Base-by-base conservation (phyloP, 2,888 invertebrate species). In the Rhagonycha fulva region DNA sequence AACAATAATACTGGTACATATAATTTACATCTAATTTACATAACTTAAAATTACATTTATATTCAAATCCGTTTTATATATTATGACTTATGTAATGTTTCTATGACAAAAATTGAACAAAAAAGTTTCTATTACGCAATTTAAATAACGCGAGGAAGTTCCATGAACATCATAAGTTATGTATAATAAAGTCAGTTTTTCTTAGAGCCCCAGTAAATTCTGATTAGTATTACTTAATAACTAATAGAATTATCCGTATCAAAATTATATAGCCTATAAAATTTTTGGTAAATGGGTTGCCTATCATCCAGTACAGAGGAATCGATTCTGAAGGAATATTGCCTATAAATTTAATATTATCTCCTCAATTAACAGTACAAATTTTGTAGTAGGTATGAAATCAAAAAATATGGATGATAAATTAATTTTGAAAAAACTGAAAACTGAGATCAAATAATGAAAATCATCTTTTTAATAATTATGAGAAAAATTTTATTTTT, bases 231-330 rank as follows among this genome's bases (percentile, higher is more conserved):
- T 47, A 47, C 47, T n/a, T n/a, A 47, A 47, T 47, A 2, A 0
- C 47, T 47, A n/a, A 47, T 47, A n/a, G 5, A 47, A n/a, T 47
- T n/a, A 47, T 47, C 47, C 47, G 9, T n/a, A 47, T 47, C 47
- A 47, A 47, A 47, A 2, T n/a, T 0, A 28, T n/a, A n/a, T n/a
- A 47, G n/a, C 47, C 47, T 7, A 47, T 47, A 7, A 7, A 47
- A n/a, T 47, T 47, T n/a, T 7, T 71, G 72, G 62, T n/a, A 68
- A 72, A 68, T 72, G 72, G 68, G 72, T 72, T 72, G 72, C 72
- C 72, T 72, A 72, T 30, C 72, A 12, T 60, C 5, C 68, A 62
- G 72, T 60, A 2, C 5, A 0, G n/a, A 7, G n/a, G n/a, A 5
- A 47, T 47, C 47, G 5, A 47, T 47, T 47, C 47, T 47, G 2